phyloP scores from a whole-genome alignment of 2,797 vertebrate species.

The Gymnodraco acuticeps region DNA sequence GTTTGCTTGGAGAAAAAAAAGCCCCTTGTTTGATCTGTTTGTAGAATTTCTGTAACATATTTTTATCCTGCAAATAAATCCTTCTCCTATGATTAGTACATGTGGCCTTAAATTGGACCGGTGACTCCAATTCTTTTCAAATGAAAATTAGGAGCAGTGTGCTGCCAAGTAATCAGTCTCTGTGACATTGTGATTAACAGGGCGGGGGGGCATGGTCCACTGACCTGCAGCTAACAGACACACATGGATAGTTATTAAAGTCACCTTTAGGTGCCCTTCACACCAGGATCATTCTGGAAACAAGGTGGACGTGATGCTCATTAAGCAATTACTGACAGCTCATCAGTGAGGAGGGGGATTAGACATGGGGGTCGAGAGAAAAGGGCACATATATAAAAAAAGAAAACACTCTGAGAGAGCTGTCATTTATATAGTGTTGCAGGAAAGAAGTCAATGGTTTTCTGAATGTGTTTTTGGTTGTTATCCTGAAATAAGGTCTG shows the following conservation, averaged over 20 bases:
- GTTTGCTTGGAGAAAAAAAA: background rate
- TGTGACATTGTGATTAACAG: slow-evolving; percentile 74
- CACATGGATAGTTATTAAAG: slow-evolving; percentile 79
- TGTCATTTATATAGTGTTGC: slow-evolving; percentile 6
- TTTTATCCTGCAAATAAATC: slow-evolving; percentile 12
- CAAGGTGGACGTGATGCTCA: slow-evolving; percentile 72
- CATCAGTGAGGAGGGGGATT: slow-evolving; percentile 68
- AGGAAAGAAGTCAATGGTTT: no score
- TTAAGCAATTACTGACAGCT: slow-evolving; percentile 78
- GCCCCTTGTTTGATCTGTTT: background rate
- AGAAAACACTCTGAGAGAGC: slow-evolving; percentile 62
- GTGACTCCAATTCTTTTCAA: slow-evolving; percentile 22
- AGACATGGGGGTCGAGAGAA: slow-evolving; percentile 59
- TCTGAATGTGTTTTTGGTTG: no score
- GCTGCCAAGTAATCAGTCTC: slow-evolving; percentile 66
- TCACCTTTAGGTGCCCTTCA: slow-evolving; percentile 82
- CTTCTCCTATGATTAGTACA: slow-evolving; percentile 23
- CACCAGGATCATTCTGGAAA: slow-evolving; percentile 74
- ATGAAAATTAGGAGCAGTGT: slow-evolving; percentile 25
- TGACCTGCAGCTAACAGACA: slow-evolving; percentile 69
- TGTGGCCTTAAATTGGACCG: slow-evolving; percentile 19
- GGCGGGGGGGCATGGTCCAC: slow-evolving; percentile 49
- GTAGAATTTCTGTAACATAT: slow-evolving; percentile 1
- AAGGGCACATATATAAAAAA: slow-evolving; percentile 50
- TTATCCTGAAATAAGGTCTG: no score